These are phyloP conservation scores for Ptilodon capucinus DNA, from an alignment of 2,888 invertebrate genomes.

Conservation along the genomic window DNA sequence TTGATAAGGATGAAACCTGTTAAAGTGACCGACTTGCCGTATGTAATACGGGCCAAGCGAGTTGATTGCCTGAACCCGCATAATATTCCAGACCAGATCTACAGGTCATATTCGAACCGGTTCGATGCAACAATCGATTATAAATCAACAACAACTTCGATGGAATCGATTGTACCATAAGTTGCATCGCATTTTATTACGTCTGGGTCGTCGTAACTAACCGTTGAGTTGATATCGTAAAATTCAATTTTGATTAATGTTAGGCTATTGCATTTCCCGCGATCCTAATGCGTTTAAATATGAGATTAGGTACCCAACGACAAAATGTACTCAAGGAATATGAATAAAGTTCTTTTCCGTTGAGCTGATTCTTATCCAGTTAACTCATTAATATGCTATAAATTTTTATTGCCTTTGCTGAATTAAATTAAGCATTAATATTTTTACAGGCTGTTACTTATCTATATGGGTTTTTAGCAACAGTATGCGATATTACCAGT, in stretches of 20 bases:
- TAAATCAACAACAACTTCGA: conserved; percentile 59
- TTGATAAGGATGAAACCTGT: conserved; percentile 67
- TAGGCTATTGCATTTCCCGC: neutral
- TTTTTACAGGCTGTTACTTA: neutral
- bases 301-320: too few species aligned
- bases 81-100: conserved; percentile 63
- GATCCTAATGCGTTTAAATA: neutral
- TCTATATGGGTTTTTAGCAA: too few species aligned
- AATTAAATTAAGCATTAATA: neutral
- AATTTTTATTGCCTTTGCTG: neutral
- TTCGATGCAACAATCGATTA: conserved; percentile 63
- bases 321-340: too few species aligned
- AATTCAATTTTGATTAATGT: neutral
- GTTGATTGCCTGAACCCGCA: conserved; percentile 66
- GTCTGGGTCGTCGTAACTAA: neutral
- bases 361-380: too few species aligned
- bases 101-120: conserved; percentile 52
- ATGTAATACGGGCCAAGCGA: conserved; percentile 69
- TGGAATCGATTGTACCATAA: conserved; percentile 34
- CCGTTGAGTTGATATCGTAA: neutral
- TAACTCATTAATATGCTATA: neutral
- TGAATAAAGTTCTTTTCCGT: too few species aligned
- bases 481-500: too few species aligned
- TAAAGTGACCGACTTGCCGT: conserved; percentile 52
- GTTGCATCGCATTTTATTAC: conserved; percentile 16